Evolutionary conservation across 1,140 invertebrate genomes (phyloP).

Genomic region (Penaeus chinensis): DNA sequence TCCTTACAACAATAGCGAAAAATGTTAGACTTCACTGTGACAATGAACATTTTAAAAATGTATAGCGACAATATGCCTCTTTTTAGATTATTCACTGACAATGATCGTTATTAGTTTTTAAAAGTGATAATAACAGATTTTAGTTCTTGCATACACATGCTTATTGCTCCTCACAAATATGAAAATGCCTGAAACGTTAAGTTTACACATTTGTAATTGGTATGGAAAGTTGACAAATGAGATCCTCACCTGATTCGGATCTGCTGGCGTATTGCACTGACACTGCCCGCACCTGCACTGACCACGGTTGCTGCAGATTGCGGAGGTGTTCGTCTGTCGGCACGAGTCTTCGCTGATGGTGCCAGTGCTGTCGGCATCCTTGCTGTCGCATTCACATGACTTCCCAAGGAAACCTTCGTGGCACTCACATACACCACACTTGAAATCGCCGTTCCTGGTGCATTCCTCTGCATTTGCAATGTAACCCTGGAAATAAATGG

Average conservation of each 20-base stretch:
- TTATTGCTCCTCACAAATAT: not conserved
- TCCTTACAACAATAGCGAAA: no score
- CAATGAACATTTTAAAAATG: no score
- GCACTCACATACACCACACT: constrained; percentile 21
- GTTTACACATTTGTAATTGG: no score
- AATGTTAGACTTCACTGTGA: no score
- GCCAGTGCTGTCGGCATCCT: not conserved
- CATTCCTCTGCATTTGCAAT: not conserved
- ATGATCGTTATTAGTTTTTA: no score
- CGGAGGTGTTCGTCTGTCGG: not conserved
- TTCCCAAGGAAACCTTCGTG: constrained; percentile 11
- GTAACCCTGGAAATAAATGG: not conserved
- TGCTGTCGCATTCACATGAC: constrained; percentile 5
- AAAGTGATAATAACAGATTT: no score
- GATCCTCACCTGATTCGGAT: constrained; percentile 12
- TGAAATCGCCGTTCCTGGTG: not conserved
- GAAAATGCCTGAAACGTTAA: not conserved
- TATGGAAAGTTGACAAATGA: no score
- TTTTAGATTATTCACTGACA: no score
- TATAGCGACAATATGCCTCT: no score
- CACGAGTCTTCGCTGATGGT: constrained; percentile 14
- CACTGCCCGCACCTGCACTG: constrained; percentile 19
- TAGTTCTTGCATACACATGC: no score
- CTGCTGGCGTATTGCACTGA: not conserved
- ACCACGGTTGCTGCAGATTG: constrained; percentile 21